Evolutionary conservation across 2,113 vertebrate genomes (phyloP).

Genomic region (Barnardius zonarius): DNA sequence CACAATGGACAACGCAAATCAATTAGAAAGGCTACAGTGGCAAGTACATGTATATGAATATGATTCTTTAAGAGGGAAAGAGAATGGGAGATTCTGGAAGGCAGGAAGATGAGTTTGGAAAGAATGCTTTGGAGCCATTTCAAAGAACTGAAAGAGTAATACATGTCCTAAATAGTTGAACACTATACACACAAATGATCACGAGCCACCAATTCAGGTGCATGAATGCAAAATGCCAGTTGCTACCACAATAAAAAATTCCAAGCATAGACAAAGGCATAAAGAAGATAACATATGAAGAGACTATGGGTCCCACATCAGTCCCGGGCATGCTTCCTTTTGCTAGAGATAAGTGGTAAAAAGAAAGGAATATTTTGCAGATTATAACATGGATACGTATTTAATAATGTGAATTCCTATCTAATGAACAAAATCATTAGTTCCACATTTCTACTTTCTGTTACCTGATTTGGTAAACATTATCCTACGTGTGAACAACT

Average conservation of each 20-base stretch:
- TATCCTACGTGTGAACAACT: not conserved
- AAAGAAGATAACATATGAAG: not conserved
- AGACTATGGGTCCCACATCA: not conserved
- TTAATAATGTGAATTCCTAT: not conserved
- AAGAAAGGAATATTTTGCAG: not conserved
- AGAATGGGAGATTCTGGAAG: not conserved
- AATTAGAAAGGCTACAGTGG: not conserved
- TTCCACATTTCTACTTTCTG: not conserved
- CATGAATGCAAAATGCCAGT: not conserved
- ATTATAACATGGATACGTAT: not conserved
- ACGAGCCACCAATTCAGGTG: not conserved
- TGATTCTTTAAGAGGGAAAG: not conserved
- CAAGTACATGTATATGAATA: not conserved
- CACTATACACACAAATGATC: not conserved
- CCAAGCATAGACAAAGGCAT: not conserved
- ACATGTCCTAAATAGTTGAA: not conserved
- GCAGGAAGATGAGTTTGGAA: not conserved
- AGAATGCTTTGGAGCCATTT: not conserved
- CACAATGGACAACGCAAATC: not conserved
- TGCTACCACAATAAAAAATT: not conserved
- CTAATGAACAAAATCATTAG: not conserved
- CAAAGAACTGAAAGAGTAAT: not conserved
- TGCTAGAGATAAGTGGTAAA: not conserved
- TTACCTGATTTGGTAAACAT: conserved; percentile 10
- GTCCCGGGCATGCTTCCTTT: not conserved